Evolutionary conservation across 2,888 invertebrate species (phyloP), one percentile per base, ranked within the genome.

Genomic region (Nineta flava): DNA sequence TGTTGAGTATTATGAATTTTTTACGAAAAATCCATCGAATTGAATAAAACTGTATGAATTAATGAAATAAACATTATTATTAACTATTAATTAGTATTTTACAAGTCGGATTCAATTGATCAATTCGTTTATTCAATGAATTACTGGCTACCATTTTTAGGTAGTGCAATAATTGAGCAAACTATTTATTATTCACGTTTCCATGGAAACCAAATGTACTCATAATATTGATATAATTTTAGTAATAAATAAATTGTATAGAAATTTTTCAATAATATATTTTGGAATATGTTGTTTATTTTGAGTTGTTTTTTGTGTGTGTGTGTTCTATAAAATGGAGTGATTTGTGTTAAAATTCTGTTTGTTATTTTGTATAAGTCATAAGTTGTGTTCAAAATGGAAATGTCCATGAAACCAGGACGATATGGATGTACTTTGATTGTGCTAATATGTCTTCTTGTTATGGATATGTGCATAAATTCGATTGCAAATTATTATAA

Each of bases 381-480:
- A 26, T 26, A 26, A 26, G 4, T 26, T 26, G 26, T 26, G 26
- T 26, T 26, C 5, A 7, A 26, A 6, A 26, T 26, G 26, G 26
- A 26, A 26, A 7, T 26, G 7, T 26, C 26, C 2, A 26, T 26
- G 26, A 26, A 26, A 26, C 26, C 26, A 49, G 57, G 58, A 35
- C 59, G 62, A 48, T 66, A 64, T 54, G 55, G 59, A 21, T 52
- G 57, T 47, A 62, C 65, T 53, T 57, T 67, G 49, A 53, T 59
- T 34, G 45, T 64, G 50, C 65, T 66, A 60, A 60, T 62, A 42
- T 49, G 62, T 48, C 55, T 67, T 47, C 51, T 67, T 45, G 49
- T 62, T 40, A 53, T 60, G 35, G 67, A 67, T 57, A 59, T 65
- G 55, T 53, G 58, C 50, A 64, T 67, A 49, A 67, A 67, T 53